These are phyloP conservation scores for Neoscelio sp. DNA, from an alignment of 2,888 invertebrate species.

Conservation along the genomic window DNA sequence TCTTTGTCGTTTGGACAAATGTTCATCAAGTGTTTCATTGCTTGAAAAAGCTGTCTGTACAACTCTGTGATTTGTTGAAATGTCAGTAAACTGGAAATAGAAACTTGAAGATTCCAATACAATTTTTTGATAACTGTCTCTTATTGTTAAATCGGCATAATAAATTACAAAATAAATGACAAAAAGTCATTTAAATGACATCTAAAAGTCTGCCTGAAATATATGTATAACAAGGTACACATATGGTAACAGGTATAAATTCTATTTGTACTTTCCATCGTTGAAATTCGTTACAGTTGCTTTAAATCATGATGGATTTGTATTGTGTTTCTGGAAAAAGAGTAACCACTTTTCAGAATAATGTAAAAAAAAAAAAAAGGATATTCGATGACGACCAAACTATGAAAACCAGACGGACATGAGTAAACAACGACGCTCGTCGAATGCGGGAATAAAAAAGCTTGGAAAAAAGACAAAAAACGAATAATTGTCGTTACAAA, in stretches of 20 bases:
- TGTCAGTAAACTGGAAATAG: too few relatives aligned
- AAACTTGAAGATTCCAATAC: too few relatives aligned
- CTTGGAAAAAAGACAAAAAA: not conserved
- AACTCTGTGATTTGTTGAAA: too few relatives aligned
- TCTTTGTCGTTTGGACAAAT: too few relatives aligned
- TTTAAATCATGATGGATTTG: slow-evolving; percentile 81
- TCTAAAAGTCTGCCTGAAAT: slow-evolving; percentile 25
- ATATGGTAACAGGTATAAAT: slow-evolving; percentile 49
- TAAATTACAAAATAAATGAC: slow-evolving; percentile 36
- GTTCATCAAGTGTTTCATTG: too few relatives aligned
- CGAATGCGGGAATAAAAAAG: too few relatives aligned
- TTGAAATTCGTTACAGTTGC: slow-evolving; percentile 77
- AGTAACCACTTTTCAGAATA: slow-evolving; percentile 74
- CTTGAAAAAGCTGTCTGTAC: too few relatives aligned
- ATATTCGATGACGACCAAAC: slow-evolving; percentile 2
- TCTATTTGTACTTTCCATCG: slow-evolving; percentile 70
- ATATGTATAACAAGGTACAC: slow-evolving; percentile 32
- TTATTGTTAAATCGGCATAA: not conserved
- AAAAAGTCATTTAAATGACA: slow-evolving; percentile 17
- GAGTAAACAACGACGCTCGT: not conserved
- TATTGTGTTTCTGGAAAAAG: slow-evolving; percentile 78
- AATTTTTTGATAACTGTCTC: too few relatives aligned
- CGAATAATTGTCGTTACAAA: too few relatives aligned
- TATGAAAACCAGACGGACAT: not conserved
- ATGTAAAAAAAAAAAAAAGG: slow-evolving; percentile 4